Base-by-base conservation (phyloP, 30 jellyfish, hydroid and myxozoan genomes). In the Catostylus mosaicus region DNA sequence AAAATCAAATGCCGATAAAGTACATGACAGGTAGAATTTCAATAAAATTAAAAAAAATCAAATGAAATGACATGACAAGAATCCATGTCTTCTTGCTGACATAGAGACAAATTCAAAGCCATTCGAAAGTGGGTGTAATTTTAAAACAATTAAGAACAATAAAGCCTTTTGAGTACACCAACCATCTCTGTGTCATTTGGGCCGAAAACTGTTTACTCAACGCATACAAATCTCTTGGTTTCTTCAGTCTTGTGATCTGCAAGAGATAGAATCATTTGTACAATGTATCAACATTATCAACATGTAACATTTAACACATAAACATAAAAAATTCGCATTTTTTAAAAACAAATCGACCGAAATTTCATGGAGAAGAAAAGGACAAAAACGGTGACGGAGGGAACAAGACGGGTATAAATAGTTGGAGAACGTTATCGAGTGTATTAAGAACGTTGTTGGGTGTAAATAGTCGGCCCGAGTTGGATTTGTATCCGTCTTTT, bases 201-300 rank as follows among this genome's bases (percentile, higher is more conserved):
- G 90, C 59, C 1, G 83, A 33, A 23, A 81, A 76, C 3, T 75
- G 75, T 31, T 37, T 76, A 74, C 95, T 73, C 9, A 79, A 22
- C 5, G 97, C 96, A 59, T 84, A 90, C 34, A 90, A 67, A 47
- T 85, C 95, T 22, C 97, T 83, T 30, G 97, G 97, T 81, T 84
- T 84, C 62, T 80, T 80, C 72, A 90, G 74, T 54, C 90, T 27
- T 30, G 97, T 90, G 12, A 90, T 82, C 97, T 90, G 84, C 30
- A 64, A 20, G 34, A 36, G 56, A 22, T n/a, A 38, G 38, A 32
- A n/a, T n/a, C n/a, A n/a, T n/a, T n/a, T n/a, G n/a, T n/a, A n/a
- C n/a, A n/a, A n/a, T n/a, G n/a, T n/a, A n/a, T n/a, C n/a, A n/a
- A n/a, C n/a, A n/a, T n/a, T n/a, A n/a, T n/a, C n/a, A n/a, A n/a